Base-by-base conservation (phyloP, 2,888 invertebrate genomes). In the Phengaris alcon region DNA sequence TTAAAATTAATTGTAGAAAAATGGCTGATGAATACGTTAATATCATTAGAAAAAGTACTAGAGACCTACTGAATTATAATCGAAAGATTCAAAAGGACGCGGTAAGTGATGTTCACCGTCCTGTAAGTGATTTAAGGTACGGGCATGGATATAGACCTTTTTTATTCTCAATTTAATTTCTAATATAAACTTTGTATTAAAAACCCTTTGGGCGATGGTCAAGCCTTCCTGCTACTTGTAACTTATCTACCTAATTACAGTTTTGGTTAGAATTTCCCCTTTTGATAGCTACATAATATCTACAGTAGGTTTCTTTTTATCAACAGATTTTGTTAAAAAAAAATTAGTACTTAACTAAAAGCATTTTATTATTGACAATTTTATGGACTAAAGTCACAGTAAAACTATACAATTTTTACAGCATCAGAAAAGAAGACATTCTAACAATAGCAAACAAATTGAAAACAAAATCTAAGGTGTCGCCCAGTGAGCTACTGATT, bases 81-180 rank as follows among this genome's bases (percentile, higher is more conserved):
- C 85, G 91, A 9, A 85, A 84, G 54, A 82, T 81, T 76, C 82
- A 85, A n/a, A 86, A 87, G 48, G 84, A 89, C n/a, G 87, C 86
- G 79, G 84, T 85, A 70, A 82, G 78, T 6, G 90, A 91, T 81
- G 73, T 79, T 8, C 83, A 83, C 6, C 86, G 91, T 8, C 79
- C 82, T 57, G 78, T 89, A 59, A 80, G 80, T 52, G 81, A 79
- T 75, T 76, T 81, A 74, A 82, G 82, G 89, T 88, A 78, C 77
- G 75, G 35, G 69, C 68, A 2, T 54, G 22, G 64, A 5, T 72
- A 13, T 72, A 13, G 7, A 68, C 10, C 7, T 51, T 46, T 12
- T 54, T 46, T n/a, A 7, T 72, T 9, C 44, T 8, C 10, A 54
- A 64, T 4, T 35, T n/a, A 72, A 52, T 73, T 10, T 46, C 73